Conservation (phyloP, 2,113 vertebrate species). For the Zingel zingel region DNA sequence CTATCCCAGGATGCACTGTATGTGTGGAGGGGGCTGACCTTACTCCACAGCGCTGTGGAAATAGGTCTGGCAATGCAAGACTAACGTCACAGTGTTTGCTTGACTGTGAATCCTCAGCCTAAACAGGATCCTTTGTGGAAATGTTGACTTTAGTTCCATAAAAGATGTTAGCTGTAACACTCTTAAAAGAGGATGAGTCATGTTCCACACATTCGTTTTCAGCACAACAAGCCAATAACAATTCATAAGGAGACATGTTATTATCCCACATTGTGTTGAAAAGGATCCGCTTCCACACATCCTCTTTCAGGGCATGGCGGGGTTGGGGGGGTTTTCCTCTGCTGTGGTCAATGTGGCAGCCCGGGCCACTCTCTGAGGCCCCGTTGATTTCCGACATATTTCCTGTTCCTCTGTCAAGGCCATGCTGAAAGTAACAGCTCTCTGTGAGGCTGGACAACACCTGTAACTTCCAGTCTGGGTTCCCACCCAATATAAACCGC, state of each 20-base stretch:
- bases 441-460: constrained; percentile 58
- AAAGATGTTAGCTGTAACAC: constrained; percentile 1
- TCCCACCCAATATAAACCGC: constrained; percentile 47
- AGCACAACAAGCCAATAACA: constrained; percentile 23
- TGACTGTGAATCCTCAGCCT: neutral
- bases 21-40: no score
- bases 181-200: constrained; percentile 21
- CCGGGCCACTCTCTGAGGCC: constrained; percentile 15
- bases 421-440: constrained; percentile 70
- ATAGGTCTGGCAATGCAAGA: no score
- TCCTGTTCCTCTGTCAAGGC: constrained; percentile 72
- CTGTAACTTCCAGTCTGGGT: constrained; percentile 68
- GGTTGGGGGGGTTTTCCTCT: constrained; percentile 12
- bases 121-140: constrained; percentile 35
- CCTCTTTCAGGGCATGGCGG: neutral
- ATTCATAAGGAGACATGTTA: constrained; percentile 2
- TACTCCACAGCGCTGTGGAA: no score
- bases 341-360: neutral
- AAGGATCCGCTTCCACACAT: constrained; percentile 21
- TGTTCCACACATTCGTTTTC: constrained; percentile 19
- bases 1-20: no score
- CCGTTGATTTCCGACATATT: constrained; percentile 63
- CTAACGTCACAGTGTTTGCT: constrained; percentile 19
- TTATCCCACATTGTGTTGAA: constrained; percentile 14
- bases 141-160: constrained; percentile 35